A percentile compares a stretch with the other conserved stretches of the same genome.
Conservation (phyloP, 2,797 vertebrate genomes). For the Diglossa cyanea region DNA sequence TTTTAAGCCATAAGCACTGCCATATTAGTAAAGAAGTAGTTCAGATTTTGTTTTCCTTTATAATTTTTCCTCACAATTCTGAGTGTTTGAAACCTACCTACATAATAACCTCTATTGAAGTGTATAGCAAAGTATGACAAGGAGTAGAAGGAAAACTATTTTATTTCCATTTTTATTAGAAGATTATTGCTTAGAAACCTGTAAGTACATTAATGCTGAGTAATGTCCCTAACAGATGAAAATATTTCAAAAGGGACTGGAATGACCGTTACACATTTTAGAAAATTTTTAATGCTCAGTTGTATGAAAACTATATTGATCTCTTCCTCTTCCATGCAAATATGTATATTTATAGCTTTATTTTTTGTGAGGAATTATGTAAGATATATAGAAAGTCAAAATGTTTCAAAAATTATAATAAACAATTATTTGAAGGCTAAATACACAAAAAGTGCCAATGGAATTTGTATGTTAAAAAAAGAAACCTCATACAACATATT, state of each 20-base stretch:
- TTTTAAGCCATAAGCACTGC: neutral
- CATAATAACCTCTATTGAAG: neutral
- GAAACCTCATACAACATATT: neutral
- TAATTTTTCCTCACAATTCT: neutral
- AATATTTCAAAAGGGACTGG: neutral
- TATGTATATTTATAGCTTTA: neutral
- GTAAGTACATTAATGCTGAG: neutral
- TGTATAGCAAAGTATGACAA: neutral
- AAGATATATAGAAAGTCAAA: neutral
- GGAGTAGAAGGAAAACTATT: neutral
- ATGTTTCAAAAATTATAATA: neutral
- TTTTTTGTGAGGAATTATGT: neutral
- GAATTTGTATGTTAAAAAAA: neutral
- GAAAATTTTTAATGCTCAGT: neutral
- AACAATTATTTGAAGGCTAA: neutral
- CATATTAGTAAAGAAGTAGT: neutral
- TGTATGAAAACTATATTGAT: neutral
- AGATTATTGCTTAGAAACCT: neutral
- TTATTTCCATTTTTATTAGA: conserved; percentile 7
- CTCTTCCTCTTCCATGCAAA: neutral
- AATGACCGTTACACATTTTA: neutral
- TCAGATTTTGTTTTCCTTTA: neutral
- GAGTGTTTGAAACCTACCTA: neutral
- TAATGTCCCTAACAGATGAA: neutral
- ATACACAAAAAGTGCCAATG: neutral